Evolutionary conservation across 2,888 invertebrate genomes (phyloP).

Genomic region (Chrysotoxum bicinctum): DNA sequence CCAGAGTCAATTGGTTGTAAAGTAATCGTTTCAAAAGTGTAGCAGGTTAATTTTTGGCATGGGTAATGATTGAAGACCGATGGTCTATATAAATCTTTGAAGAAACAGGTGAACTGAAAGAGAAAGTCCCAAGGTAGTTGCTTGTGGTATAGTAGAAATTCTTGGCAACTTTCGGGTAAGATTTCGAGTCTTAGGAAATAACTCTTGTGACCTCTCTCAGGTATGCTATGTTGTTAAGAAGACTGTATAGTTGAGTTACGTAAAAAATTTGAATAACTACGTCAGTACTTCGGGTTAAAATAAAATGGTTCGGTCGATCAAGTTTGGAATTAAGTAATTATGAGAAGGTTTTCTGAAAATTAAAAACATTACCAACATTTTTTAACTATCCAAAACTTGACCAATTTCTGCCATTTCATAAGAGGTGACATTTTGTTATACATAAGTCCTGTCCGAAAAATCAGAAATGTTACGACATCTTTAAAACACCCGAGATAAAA

Average conservation of each 20-base stretch:
- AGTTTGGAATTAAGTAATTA: neutral
- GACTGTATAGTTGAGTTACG: neutral
- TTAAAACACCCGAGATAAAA: too few species aligned
- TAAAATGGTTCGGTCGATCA: neutral
- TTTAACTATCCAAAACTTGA: too few species aligned
- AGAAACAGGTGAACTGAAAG: slow-evolving; percentile 48
- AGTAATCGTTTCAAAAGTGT: slow-evolving; percentile 63
- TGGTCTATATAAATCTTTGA: neutral
- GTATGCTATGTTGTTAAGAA: neutral
- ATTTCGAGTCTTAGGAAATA: neutral
- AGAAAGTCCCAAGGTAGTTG: slow-evolving; percentile 51
- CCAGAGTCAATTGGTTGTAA: slow-evolving; percentile 1
- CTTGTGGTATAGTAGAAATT: neutral
- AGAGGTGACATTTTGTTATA: too few species aligned
- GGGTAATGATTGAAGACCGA: slow-evolving; percentile 45
- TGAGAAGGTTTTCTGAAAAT: too few species aligned
- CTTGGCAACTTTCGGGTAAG: neutral
- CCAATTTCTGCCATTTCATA: too few species aligned
- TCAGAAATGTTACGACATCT: too few species aligned
- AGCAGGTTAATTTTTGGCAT: slow-evolving; percentile 52
- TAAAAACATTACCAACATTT: too few species aligned
- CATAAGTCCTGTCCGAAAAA: too few species aligned
- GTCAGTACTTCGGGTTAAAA: neutral
- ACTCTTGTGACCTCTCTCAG: neutral
- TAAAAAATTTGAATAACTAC: neutral